Percentiles rank a stretch among this genome's conserved stretches.
phyloP scores from a whole-genome alignment of 2,113 vertebrate species.

The Pygoscelis antarcticus region DNA sequence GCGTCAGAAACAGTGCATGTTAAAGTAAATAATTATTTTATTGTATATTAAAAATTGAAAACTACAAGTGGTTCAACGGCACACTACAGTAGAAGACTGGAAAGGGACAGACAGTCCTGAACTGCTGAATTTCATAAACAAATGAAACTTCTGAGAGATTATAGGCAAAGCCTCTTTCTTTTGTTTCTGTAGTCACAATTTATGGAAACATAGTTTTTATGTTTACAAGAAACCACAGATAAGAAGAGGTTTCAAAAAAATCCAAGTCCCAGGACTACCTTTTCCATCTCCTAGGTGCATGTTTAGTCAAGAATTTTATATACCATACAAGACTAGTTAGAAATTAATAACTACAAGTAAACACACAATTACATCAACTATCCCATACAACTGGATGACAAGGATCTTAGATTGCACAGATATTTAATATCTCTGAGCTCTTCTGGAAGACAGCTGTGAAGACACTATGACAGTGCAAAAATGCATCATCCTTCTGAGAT shows the following conservation, averaged over 20 bases:
- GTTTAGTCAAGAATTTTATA: background rate
- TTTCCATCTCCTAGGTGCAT: background rate
- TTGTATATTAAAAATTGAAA: background rate
- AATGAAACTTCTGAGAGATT: background rate
- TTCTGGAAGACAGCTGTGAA: background rate
- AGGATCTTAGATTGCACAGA: background rate
- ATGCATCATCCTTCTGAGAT: background rate
- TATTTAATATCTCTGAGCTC: background rate
- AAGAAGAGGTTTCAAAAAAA: background rate
- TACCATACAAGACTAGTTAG: background rate
- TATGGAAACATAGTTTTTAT: background rate
- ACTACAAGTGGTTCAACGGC: background rate
- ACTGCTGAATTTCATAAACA: background rate
- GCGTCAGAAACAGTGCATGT: background rate
- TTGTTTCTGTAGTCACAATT: background rate
- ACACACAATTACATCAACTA: background rate
- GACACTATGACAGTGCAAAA: background rate
- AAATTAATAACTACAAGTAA: background rate
- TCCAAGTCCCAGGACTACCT: background rate
- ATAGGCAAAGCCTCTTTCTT: background rate
- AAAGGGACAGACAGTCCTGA: background rate
- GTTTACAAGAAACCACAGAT: background rate
- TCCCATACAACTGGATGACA: background rate
- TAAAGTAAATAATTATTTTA: background rate
- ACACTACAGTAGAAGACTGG: background rate